A percentile compares a stretch with the other conserved stretches of the same genome.
phyloP scores from a whole-genome alignment of 2,888 invertebrate species.

The Caradrina kadenii region DNA sequence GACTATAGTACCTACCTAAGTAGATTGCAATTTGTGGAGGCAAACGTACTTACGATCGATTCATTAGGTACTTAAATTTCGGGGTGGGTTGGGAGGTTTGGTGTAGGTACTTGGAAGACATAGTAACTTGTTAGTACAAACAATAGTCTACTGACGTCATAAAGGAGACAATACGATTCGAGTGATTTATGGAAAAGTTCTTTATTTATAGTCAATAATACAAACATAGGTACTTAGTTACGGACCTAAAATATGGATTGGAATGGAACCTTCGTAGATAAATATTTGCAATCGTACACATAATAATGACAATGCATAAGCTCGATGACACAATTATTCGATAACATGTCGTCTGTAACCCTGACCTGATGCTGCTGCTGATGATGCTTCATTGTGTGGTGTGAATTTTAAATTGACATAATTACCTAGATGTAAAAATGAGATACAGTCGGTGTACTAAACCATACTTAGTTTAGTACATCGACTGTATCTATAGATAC shows the following conservation, averaged over 20 bases:
- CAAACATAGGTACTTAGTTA: not conserved
- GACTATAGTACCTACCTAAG: not conserved
- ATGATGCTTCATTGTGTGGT: not conserved
- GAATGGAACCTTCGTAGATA: not conserved
- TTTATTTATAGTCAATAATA: constrained; percentile 13
- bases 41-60: not conserved
- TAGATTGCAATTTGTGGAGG: not conserved
- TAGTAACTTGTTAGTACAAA: constrained; percentile 24
- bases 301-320: constrained; percentile 10
- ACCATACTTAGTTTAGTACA: too few species aligned
- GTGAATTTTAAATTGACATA: not conserved
- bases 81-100: not conserved
- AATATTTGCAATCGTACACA: constrained; percentile 11
- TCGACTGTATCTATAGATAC: too few species aligned
- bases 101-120: not conserved
- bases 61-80: constrained; percentile 14
- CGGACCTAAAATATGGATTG: not conserved
- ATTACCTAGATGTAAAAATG: too few species aligned
- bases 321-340: constrained; percentile 15
- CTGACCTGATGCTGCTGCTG: constrained; percentile 1
- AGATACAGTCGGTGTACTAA: too few species aligned
- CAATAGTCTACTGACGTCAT: constrained; percentile 44
- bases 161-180: constrained; percentile 23
- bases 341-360: constrained; percentile 15
- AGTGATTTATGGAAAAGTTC: constrained; percentile 47